These are phyloP conservation scores for Zaprionus vittiger DNA, from an alignment of 1,140 invertebrate species.

Conservation along the genomic window DNA sequence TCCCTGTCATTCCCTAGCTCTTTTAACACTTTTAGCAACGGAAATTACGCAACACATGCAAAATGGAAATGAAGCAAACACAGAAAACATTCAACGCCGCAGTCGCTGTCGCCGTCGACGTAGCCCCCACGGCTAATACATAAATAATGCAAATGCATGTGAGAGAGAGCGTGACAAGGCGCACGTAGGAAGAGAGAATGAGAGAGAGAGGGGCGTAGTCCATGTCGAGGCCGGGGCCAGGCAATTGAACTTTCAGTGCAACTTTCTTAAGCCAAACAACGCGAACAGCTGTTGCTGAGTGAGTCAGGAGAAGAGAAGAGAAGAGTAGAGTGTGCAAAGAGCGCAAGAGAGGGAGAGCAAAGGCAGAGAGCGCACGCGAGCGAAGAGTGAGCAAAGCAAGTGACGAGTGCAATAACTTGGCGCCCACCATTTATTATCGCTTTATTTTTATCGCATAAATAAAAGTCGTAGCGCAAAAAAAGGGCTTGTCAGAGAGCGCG, in stretches of 20 bases:
- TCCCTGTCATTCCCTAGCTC: slow-evolving; percentile 13
- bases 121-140: slow-evolving; percentile 60
- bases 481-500: slow-evolving; percentile 66
- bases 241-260: slow-evolving; percentile 75
- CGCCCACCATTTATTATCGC: slow-evolving; percentile 78
- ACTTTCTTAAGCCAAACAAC: slow-evolving; percentile 67
- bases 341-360: slow-evolving; percentile 8
- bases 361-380: background rate
- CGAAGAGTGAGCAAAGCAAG: background rate
- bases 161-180: slow-evolving; percentile 18
- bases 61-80: slow-evolving; percentile 64
- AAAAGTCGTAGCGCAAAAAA: slow-evolving; percentile 69
- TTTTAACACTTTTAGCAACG: slow-evolving; percentile 49
- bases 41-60: slow-evolving; percentile 77
- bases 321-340: background rate
- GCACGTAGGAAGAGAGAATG: background rate
- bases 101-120: slow-evolving; percentile 16
- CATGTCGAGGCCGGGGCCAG: slow-evolving; percentile 33
- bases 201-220: slow-evolving; percentile 4
- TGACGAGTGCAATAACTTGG: slow-evolving; percentile 73
- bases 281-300: slow-evolving; percentile 67
- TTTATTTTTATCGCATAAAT: slow-evolving; percentile 82
- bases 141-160: slow-evolving; percentile 76
- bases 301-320: background rate
- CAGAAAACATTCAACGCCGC: slow-evolving; percentile 46